Base-by-base conservation (phyloP, 1,140 invertebrate species). In the Drosophila ohnishii region DNA sequence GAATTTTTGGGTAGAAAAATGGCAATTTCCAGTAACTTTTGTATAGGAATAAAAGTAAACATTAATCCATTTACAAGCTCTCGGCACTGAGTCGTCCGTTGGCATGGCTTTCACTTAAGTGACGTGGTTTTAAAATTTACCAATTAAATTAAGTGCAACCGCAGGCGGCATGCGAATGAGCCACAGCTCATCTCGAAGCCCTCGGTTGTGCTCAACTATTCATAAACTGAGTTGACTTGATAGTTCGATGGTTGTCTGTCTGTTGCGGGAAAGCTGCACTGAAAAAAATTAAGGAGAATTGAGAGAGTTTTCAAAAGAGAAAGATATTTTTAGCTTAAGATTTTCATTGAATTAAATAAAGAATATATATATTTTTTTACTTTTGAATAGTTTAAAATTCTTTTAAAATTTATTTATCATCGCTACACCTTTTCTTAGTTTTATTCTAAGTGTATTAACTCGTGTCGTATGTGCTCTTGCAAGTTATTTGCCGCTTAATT, bases 81-180 rank as follows among this genome's bases (percentile, higher is more conserved):
- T 57, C 45, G 50, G 28, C 45, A 42, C 39, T 35, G 53, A 55
- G 25, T n/a, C 1, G 63, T 58, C 51, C 40, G 47, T 67, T 45
- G 60, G 47, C 44, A 48, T 60, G 50, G 62, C 63, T 53, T 67
- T 73, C 67, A 71, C 76, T 84, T 78, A 88, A 88, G 83, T 73
- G 84, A 83, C 79, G 79, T 83, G 80, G 85, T 89, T 89, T 88
- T 84, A 84, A 89, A 88, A 88, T 88, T 86, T 90, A 75, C 85
- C 87, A 90, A 90, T 90, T 90, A 90, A 90, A 90, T 90, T 90
- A 90, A 90, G 87, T 90, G 87, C 83, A 90, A 87, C 87, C 87
- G 82, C 82, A 78, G 83, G 87, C 87, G 72, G 87, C 78, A 87
- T 88, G 78, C 84, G 84, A 87, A 87, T 86, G 83, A 82, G 78